Conservation (phyloP, 2,113 vertebrate genomes). For the Spea multiplicata region DNA sequence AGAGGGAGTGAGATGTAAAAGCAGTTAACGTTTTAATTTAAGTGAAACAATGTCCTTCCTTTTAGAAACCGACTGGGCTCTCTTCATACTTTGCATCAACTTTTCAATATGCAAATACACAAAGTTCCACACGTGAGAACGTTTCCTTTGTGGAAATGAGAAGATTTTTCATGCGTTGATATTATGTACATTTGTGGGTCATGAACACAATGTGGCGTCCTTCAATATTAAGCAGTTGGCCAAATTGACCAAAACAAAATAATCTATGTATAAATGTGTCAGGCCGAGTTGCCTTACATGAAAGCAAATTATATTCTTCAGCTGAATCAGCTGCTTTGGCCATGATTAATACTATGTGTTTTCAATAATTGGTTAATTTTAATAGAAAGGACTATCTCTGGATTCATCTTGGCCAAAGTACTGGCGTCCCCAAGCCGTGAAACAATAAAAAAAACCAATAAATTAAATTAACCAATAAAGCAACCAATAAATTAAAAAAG, state of each 20-base stretch:
- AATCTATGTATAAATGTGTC: background rate
- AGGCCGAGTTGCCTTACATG: background rate
- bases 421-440: too few species aligned
- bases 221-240: too few species aligned
- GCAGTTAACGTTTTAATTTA: background rate
- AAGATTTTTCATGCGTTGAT: background rate
- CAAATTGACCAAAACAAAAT: too few species aligned
- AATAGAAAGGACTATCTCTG: too few species aligned
- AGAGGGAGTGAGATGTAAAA: background rate
- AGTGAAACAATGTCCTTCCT: background rate
- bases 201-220: too few species aligned
- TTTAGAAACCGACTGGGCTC: conserved; percentile 19
- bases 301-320: conserved; percentile 4
- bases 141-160: conserved; percentile 1
- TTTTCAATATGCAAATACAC: conserved; percentile 24
- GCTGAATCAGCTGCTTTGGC: background rate
- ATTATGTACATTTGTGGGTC: background rate
- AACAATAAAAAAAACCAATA: too few species aligned
- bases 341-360: too few species aligned
- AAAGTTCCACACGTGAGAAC: background rate
- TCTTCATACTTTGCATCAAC: conserved; percentile 5
- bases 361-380: too few species aligned
- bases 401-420: too few species aligned
- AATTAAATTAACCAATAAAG: too few species aligned
- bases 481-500: too few species aligned